Evolutionary conservation across 1,140 invertebrate species (phyloP).

Genomic region (Dryas iulia): DNA sequence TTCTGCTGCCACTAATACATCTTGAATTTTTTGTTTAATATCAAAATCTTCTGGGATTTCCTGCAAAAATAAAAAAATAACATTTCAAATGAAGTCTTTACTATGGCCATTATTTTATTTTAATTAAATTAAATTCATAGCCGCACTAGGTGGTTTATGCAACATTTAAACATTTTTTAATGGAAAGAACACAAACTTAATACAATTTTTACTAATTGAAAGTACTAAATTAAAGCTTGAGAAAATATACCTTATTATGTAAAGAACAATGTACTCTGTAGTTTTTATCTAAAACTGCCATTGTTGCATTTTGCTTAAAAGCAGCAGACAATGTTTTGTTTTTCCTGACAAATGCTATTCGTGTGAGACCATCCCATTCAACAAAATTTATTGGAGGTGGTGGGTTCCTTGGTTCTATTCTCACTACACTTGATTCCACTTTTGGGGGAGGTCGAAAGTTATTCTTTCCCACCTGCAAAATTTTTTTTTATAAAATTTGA

Average conservation of each 20-base stretch:
- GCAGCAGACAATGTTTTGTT: slow-evolving; percentile 94
- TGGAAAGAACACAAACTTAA: too few relatives aligned
- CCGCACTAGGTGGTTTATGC: too few relatives aligned
- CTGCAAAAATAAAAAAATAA: slow-evolving; percentile 82
- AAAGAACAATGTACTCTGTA: slow-evolving; percentile 93
- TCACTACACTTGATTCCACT: slow-evolving; percentile 98
- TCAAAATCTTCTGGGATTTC: slow-evolving; percentile 89
- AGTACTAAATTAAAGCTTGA: too few relatives aligned
- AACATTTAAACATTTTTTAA: too few relatives aligned
- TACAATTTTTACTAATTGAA: neutral
- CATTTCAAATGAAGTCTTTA: too few relatives aligned
- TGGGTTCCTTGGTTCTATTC: slow-evolving; percentile 98
- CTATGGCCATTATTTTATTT: too few relatives aligned
- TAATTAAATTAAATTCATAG: too few relatives aligned
- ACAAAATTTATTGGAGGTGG: slow-evolving; percentile 97
- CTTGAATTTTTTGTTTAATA: slow-evolving; percentile 91
- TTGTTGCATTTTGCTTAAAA: slow-evolving; percentile 92
- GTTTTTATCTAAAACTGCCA: slow-evolving; percentile 94
- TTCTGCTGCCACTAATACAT: slow-evolving; percentile 84
- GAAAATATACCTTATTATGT: slow-evolving; percentile 87
- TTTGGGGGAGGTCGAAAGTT: slow-evolving; percentile 99
- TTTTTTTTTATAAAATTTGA: too few relatives aligned
- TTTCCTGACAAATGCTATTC: slow-evolving; percentile 97
- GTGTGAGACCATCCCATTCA: slow-evolving; percentile 98
- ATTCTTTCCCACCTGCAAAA: slow-evolving; percentile 93